phyloP scores from a whole-genome alignment of 2,797 vertebrate genomes.

The Catostomus latipinnis region DNA sequence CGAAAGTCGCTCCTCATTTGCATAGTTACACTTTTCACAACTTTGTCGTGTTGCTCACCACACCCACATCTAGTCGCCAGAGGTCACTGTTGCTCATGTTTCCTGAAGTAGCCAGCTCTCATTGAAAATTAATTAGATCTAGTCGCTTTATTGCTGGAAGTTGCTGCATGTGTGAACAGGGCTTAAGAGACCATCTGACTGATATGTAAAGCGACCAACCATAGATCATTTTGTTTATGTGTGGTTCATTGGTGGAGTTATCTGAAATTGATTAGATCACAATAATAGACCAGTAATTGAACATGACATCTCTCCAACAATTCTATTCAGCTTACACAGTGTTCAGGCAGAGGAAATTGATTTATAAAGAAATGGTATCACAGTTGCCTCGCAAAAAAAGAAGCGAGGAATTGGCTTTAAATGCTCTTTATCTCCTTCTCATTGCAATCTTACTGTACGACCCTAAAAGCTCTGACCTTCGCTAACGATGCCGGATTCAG shows the following conservation, averaged over 20 bases:
- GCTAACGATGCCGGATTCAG: constrained; percentile 44
- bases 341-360: constrained; percentile 49
- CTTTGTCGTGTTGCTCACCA: too few species aligned
- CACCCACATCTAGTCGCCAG: too few species aligned
- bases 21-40: too few species aligned
- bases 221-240: too few species aligned
- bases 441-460: constrained; percentile 41
- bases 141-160: too few species aligned
- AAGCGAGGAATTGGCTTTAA: constrained; percentile 50
- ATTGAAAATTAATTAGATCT: too few species aligned
- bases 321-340: constrained; percentile 36
- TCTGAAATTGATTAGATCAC: neutral
- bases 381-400: constrained; percentile 12
- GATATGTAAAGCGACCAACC: too few species aligned
- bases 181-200: too few species aligned
- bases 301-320: constrained; percentile 33
- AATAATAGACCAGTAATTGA: constrained; percentile 11
- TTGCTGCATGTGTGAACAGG: too few species aligned
- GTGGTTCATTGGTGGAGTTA: neutral
- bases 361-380: constrained; percentile 25
- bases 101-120: too few species aligned
- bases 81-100: too few species aligned
- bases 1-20: too few species aligned
- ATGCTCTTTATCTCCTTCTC: constrained; percentile 24
- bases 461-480: constrained; percentile 35